Base-by-base conservation (phyloP, 2,113 vertebrate genomes). In the Todiramphus saurophagus region DNA sequence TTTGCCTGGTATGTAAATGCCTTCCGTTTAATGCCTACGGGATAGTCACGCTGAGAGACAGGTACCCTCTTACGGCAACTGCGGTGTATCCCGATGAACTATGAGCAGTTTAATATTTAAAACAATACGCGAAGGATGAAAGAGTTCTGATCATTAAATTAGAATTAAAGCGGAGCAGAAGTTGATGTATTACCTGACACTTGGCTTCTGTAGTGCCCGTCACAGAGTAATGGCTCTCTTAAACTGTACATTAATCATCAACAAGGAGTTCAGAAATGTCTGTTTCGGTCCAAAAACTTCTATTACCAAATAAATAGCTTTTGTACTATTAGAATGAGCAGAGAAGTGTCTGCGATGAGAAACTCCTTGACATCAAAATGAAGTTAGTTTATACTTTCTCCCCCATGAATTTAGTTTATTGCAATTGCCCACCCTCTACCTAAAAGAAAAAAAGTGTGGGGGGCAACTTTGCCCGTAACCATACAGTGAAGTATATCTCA, bases 201-300 rank as follows among this genome's bases (percentile, higher is more conserved):
- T 89, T 93, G 87, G 43, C 81, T 93, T 87, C 94, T 73, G 0
- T 74, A 62, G 50, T 67, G 82, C 55, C 46, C 84, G 31, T 93
- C 91, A 83, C 63, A 67, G 67, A 93, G 41, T 90, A 95, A 90
- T 67, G 75, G 31, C 50, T 96, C 59, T 87, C 75, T 91, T 94
- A 96, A 93, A 59, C 78, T 93, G 48, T 53, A 13, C 78, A 70
- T 96, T 93, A 80, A 91, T 97, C 87, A 73, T 79, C 84, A 87
- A 27, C 43, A 73, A 70, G 62, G 76, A 69, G 37, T 90, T 91
- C 58, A 82, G 67, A 90, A 90, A 69, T 66, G 48, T 27, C 74
- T 85, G 27, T 73, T 95, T 94, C 84, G 62, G 56, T 66, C 63
- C 70, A 89, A 53, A 82, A 89, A 6, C 24, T 66, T 81, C 31